These are phyloP conservation scores for Ctenomys sociabilis DNA, from an alignment of 2,113 vertebrate species.

Conservation along the genomic window DNA sequence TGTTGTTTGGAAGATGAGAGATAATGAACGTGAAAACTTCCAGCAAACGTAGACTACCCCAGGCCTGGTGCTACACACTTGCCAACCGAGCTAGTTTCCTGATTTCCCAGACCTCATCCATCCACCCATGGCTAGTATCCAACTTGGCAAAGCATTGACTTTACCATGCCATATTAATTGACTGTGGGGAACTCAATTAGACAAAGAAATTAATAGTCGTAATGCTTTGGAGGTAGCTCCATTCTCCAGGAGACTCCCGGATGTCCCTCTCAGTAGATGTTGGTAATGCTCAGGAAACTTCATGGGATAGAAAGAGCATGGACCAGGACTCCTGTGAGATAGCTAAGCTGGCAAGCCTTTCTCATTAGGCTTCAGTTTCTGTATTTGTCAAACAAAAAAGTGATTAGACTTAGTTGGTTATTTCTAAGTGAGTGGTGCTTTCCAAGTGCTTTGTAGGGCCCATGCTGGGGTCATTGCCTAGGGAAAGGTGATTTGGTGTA, in stretches of 20 bases:
- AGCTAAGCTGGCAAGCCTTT: neutral
- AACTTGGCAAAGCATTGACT: neutral
- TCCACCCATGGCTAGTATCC: neutral
- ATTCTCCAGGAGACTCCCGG: neutral
- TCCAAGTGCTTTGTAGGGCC: neutral
- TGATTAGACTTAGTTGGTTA: neutral
- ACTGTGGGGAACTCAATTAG: neutral
- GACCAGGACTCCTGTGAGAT: neutral
- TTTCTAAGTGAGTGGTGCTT: neutral
- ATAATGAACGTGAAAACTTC: neutral
- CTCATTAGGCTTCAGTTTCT: neutral
- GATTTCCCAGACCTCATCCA: constrained; percentile 27
- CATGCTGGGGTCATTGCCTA: neutral
- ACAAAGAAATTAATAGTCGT: constrained; percentile 24
- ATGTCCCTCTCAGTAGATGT: neutral
- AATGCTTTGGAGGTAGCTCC: neutral
- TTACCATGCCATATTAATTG: neutral
- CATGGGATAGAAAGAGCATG: neutral
- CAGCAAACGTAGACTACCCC: neutral
- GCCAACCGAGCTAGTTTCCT: neutral
- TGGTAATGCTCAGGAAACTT: neutral
- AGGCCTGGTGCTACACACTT: neutral
- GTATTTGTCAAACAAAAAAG: constrained; percentile 20
- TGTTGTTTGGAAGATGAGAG: neutral
- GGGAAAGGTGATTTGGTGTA: neutral